Base-by-base conservation (phyloP, 2,113 vertebrate species). In the Sorex araneus region DNA sequence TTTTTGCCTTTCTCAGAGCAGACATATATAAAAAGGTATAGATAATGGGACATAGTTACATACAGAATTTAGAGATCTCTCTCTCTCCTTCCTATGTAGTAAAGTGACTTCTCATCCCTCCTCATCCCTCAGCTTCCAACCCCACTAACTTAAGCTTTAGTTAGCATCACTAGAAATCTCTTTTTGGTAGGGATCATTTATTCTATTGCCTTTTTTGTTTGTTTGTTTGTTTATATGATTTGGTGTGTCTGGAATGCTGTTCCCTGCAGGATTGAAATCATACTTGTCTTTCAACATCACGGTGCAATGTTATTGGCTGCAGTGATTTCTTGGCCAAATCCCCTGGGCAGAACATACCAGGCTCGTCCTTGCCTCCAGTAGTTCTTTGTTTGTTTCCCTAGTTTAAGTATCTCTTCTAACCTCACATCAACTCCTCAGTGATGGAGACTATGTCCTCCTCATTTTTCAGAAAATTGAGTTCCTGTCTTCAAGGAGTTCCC, bases 401-500 rank as follows among this genome's bases (percentile, higher is more conserved):
- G 16, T 40, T 40, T 16, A 70, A 90, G 25, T n/a, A 40, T 60
- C 70, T 93, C 73, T 69, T 36, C 66, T 21, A 3, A 0, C 3
- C 21, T 30, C 79, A 21, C 3, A 27, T 7, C 2, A 64, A 15
- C 34, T 87, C 40, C 43, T 93, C 21, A 4, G 30, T 71, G 47
- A 12, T 45, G 34, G 16, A 16, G 1, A 87, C 95, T 87, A 6
- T n/a, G 70, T 84, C 71, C 54, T 70, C 64, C 1, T 92, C 84
- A 30, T 69, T 79, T 76, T 90, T 70, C 16, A 23, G 50, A 77
- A 86, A 91, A 71, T 32, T 30, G 8, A 21, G 54, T 69, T 90
- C 30, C 63, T 76, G 50, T 88, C 79, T 94, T 70, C 47, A 82
- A 74, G 79, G 71, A 85, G 70, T 84, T 71, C 71, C 91, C 45